Percentiles rank a stretch among this genome's conserved stretches.
Conservation (phyloP, 2,797 vertebrate genomes). For the Brachyrhaphis roseni region DNA sequence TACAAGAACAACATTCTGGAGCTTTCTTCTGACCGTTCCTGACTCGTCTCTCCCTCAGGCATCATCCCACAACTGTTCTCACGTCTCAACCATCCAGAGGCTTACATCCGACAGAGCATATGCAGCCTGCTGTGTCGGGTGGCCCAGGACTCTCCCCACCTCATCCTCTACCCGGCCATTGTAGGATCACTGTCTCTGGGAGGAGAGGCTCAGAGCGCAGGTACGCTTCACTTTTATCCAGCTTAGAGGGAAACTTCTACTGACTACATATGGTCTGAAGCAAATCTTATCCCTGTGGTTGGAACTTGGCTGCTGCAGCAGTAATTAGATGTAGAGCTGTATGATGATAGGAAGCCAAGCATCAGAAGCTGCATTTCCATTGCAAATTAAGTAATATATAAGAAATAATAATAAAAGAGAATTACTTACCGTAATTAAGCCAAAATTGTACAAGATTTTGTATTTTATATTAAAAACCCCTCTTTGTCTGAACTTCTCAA, state of each 20-base stretch:
- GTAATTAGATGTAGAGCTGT: not conserved
- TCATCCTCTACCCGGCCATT: constrained; percentile 96
- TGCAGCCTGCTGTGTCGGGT: constrained; percentile 96
- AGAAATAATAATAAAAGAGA: too few relatives aligned
- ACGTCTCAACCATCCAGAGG: constrained; percentile 96
- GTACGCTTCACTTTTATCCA: constrained; percentile 60
- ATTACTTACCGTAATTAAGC: too few relatives aligned
- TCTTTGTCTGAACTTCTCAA: too few relatives aligned
- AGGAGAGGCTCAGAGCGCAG: constrained; percentile 92
- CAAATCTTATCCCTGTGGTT: not conserved
- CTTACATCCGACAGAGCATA: constrained; percentile 96
- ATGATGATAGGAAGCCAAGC: not conserved
- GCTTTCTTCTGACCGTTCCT: not conserved
- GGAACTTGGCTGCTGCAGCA: not conserved
- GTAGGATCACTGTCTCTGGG: constrained; percentile 96
- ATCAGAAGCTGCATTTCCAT: not conserved
- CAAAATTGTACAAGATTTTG: too few relatives aligned
- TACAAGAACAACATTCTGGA: not conserved
- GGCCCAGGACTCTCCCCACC: constrained; percentile 96
- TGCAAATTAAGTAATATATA: too few relatives aligned
- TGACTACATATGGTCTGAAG: not conserved
- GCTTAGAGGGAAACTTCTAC: rapidly evolving
- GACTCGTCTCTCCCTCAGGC: constrained; percentile 71
- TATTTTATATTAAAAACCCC: too few relatives aligned
- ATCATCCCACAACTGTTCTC: constrained; percentile 99